Evolutionary conservation across 2,113 vertebrate species (phyloP), one percentile per base, ranked within the genome.

Genomic region (Furnarius figulus): DNA sequence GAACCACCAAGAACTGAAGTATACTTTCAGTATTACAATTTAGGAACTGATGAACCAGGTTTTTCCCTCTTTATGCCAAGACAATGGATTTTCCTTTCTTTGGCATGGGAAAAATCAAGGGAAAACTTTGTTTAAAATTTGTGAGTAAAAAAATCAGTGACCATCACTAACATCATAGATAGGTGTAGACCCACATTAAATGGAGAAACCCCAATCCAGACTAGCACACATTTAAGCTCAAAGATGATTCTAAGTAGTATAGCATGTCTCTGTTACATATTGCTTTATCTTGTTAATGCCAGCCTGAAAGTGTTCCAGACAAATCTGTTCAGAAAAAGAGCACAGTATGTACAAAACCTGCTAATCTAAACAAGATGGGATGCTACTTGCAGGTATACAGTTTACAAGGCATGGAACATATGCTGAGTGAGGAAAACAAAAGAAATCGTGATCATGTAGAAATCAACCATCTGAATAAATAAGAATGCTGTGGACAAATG

Each of bases 321-420:
- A 95, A 90, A 95, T 93, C 93, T 95, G 93, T 85, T 94, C 84
- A 72, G 93, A 84, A 87, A 84, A 96, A 91, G 79, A 96, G 91
- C 84, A 93, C 91, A 87, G 53, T 58, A 91, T 81, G 89, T 89
- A 86, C 6, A 0, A 63, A 75, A 80, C 68, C 63, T 52, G 67
- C 77, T 75, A 44, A 89, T 85, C 89, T 89, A 82, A 89, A 91
- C 70, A 89, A 91, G 70, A 75, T 33, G 33, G 77, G 44, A 44
- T 75, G 52, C 61, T 94, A 50, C 70, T 78, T 85, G 56, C 90
- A 97, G 96, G 96, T 96, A 72, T 82, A 62, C 22, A 61, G 61
- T 89, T 92, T 90, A 75, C 46, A 78, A 94, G 77, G 56, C 89
- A 37, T 12, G 40, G 71, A 94, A 65, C 93, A 95, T 92, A 95